Conservation (phyloP, 2,113 vertebrate species). For the Chroicocephalus ridibundus region DNA sequence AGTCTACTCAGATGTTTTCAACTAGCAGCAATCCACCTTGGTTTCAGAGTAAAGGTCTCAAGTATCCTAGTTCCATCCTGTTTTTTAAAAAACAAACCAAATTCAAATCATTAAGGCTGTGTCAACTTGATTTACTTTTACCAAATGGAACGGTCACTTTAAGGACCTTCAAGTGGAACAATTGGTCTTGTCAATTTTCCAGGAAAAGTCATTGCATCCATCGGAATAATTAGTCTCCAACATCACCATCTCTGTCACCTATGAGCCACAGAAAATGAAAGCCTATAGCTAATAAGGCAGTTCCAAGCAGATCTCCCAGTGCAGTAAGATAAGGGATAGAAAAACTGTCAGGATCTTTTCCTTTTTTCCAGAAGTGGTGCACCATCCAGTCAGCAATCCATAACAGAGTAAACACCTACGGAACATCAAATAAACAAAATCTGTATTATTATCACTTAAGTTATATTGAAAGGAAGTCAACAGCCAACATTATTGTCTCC, state of each 20-base stretch:
- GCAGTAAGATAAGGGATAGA: slow-evolving; percentile 97
- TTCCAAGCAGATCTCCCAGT: slow-evolving; percentile 92
- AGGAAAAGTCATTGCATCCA: neutral
- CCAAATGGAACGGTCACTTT: neutral
- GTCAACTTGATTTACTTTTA: slow-evolving; percentile 12
- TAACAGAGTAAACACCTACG: slow-evolving; percentile 87
- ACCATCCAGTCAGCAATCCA: slow-evolving; percentile 98
- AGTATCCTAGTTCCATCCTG: neutral
- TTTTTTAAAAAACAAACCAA: neutral
- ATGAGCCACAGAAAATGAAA: slow-evolving; percentile 97
- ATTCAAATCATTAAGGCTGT: slow-evolving; percentile 67
- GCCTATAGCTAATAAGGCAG: slow-evolving; percentile 89
- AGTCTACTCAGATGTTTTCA: neutral
- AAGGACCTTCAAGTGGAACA: slow-evolving; percentile 16
- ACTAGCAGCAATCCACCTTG: neutral
- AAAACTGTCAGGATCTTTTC: slow-evolving; percentile 96
- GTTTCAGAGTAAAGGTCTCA: neutral
- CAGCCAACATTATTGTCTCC: neutral
- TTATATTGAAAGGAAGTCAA: neutral
- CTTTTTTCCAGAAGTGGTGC: slow-evolving; percentile 92
- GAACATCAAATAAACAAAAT: slow-evolving; percentile 9
- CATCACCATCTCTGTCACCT: slow-evolving; percentile 93
- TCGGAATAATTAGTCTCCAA: slow-evolving; percentile 82
- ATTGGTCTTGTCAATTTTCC: neutral
- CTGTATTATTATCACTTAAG: neutral